Evolutionary conservation across 1,140 invertebrate species (phyloP), one percentile per base, ranked within the genome.

Genomic region (Proctacanthus coquilletti): DNA sequence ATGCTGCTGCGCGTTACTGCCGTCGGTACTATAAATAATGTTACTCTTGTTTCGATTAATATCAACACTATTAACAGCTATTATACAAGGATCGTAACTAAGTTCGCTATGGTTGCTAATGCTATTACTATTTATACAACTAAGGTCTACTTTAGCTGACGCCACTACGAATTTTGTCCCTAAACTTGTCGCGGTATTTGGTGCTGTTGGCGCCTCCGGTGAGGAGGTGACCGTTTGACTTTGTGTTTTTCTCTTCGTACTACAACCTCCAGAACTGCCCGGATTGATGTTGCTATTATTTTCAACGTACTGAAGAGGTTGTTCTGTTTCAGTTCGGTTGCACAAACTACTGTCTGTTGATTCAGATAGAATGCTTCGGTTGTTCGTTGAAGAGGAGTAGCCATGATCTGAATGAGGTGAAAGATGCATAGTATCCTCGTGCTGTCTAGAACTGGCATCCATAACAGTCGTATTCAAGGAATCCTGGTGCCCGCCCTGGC

Each of bases 391-490:
- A 15, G 9, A 10, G 15, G 15, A 10, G 9, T 15, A 40, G 10
- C 52, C 41, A 42, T 53, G 44, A 23, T 56, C 53, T 15, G n/a
- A 19, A 36, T 36, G n/a, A 20, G n/a, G n/a, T 4, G 35, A 14
- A 18, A 21, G 13, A 34, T 11, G 18, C 18, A 34, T 11, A 17
- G 8, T 18, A 19, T 33, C 38, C 15, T 2, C 38, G 51, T 42
- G 45, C 46, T 50, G 42, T 33, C 42, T 45, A 6, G 52, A 52
- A 34, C 34, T 53, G n/a, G n/a, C n/a, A n/a, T n/a, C n/a, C n/a
- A n/a, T n/a, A n/a, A n/a, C n/a, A n/a, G n/a, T n/a, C n/a, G n/a
- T n/a, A n/a, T n/a, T n/a, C n/a, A n/a, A n/a, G n/a, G n/a, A n/a
- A n/a, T n/a, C n/a, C n/a, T n/a, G n/a, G n/a, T n/a, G n/a, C n/a